Evolutionary conservation across 1,140 invertebrate species (phyloP).

Genomic region (Lineus longissimus): DNA sequence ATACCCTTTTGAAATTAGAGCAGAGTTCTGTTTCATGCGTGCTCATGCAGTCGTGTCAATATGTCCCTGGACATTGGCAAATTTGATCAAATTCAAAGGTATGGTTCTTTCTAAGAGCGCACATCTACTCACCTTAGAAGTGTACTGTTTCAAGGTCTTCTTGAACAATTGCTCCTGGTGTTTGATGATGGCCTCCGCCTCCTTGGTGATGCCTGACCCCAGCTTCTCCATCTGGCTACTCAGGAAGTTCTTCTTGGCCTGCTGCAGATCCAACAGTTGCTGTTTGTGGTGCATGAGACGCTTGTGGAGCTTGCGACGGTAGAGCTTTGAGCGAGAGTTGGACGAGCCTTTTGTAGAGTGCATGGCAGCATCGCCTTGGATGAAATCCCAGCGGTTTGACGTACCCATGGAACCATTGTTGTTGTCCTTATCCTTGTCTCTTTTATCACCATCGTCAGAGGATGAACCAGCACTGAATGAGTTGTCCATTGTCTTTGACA

Average conservation of each 20-base stretch:
- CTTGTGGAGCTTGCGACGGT: constrained; percentile 69
- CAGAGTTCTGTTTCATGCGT: too few relatives aligned
- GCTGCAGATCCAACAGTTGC: constrained; percentile 68
- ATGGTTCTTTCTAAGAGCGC: too few relatives aligned
- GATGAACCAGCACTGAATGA: constrained; percentile 26
- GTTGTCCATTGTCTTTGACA: constrained; percentile 71
- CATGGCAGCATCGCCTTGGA: constrained; percentile 35
- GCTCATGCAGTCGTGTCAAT: too few relatives aligned
- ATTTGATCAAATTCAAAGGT: too few relatives aligned
- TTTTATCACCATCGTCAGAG: constrained; percentile 34
- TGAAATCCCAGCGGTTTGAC: constrained; percentile 45
- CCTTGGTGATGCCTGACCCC: constrained; percentile 48
- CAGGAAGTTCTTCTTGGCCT: constrained; percentile 60
- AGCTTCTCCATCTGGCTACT: constrained; percentile 1
- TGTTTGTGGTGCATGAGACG: constrained; percentile 68
- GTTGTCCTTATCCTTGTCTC: constrained; percentile 20
- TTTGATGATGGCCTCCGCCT: constrained; percentile 59
- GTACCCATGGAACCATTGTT: not conserved
- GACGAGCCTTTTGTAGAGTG: constrained; percentile 22
- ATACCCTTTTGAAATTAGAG: too few relatives aligned
- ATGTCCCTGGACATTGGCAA: too few relatives aligned
- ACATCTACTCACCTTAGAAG: constrained; percentile 44
- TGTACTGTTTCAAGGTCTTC: constrained; percentile 54
- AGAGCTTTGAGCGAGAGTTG: constrained; percentile 42
- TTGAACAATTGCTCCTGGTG: constrained; percentile 62